phyloP scores from a whole-genome alignment of 2,113 vertebrate genomes.

The Rana temporaria region DNA sequence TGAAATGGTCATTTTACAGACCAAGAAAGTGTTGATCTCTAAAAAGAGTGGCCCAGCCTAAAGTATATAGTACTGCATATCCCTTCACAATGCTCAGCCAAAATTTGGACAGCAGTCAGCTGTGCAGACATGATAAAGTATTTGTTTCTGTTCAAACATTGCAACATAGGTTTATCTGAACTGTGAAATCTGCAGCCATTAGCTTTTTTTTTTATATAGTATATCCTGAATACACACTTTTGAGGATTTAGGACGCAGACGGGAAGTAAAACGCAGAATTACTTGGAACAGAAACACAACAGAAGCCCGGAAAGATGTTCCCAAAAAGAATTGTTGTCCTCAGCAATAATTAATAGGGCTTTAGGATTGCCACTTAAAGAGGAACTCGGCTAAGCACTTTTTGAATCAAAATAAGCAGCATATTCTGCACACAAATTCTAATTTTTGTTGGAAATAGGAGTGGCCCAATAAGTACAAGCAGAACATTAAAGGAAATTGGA shows the following conservation, averaged over 20 bases:
- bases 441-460: no score
- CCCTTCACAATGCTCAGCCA: background rate
- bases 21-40: no score
- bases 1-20: no score
- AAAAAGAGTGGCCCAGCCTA: no score
- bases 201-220: background rate
- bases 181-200: background rate
- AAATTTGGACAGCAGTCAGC: background rate
- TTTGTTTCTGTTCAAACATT: background rate
- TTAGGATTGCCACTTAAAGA: background rate
- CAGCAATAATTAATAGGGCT: constrained; percentile 17
- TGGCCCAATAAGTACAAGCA: no score
- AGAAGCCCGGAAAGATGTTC: constrained; percentile 12
- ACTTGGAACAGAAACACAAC: background rate
- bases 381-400: no score
- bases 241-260: constrained; percentile 18
- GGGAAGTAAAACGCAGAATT: background rate
- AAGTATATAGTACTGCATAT: background rate
- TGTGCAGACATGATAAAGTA: background rate
- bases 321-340: background rate
- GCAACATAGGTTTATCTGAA: background rate
- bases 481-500: no score
- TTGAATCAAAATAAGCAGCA: no score
- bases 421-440: no score
- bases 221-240: constrained; percentile 29